A percentile compares a stretch with the other conserved stretches of the same genome.
Evolutionary conservation across 2,113 vertebrate species (phyloP).

Genomic region (Gavia stellata): DNA sequence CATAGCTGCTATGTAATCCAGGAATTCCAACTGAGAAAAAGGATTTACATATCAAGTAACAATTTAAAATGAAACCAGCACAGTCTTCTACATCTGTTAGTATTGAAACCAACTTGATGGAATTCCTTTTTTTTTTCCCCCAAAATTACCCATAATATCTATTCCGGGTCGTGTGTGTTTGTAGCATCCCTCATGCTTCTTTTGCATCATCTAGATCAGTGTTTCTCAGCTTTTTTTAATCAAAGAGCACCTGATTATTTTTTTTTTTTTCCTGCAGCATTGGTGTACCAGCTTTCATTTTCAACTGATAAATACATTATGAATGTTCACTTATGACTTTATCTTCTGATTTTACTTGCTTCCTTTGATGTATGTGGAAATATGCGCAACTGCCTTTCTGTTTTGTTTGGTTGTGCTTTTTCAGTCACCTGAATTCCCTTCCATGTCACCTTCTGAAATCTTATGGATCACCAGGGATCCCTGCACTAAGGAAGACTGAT

Average conservation of each 20-base stretch:
- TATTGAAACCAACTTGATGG: neutral
- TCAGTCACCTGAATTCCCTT: neutral
- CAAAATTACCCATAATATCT: neutral
- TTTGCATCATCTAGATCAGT: neutral
- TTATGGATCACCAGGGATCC: neutral
- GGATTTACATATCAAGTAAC: neutral
- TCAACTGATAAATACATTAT: neutral
- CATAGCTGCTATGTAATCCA: neutral
- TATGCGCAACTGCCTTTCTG: neutral
- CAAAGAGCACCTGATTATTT: neutral
- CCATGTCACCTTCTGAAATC: neutral
- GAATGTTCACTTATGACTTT: neutral
- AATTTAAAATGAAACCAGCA: neutral
- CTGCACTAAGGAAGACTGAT: neutral
- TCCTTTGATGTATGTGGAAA: neutral
- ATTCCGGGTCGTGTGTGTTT: neutral
- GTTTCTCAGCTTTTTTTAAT: neutral
- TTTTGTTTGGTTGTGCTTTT: neutral
- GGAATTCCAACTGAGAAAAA: neutral
- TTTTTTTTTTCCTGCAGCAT: neutral
- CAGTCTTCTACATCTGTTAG: neutral
- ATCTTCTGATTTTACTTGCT: neutral
- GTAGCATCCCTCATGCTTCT: neutral
- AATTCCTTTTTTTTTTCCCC: neutral
- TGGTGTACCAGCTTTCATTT: neutral